These are phyloP conservation scores for Rallus limicola DNA, from an alignment of 2,113 vertebrate genomes.

Conservation along the genomic window DNA sequence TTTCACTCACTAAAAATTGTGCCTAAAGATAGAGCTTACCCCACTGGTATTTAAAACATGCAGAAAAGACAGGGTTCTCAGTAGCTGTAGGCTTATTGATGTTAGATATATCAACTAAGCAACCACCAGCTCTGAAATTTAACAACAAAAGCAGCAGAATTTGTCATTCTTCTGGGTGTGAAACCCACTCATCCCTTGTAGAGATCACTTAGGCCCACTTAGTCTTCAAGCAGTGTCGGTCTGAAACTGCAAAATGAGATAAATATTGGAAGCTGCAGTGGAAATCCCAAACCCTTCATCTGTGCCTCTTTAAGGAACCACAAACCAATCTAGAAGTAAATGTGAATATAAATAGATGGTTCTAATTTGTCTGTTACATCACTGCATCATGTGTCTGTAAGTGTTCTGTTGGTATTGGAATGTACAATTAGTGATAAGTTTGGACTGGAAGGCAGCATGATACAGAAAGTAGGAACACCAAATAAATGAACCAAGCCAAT, in stretches of 20 bases:
- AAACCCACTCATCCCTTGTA: neutral
- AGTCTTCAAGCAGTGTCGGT: neutral
- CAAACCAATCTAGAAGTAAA: neutral
- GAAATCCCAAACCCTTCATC: neutral
- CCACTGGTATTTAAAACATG: neutral
- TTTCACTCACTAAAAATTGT: neutral
- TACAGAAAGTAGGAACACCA: neutral
- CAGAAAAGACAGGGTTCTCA: neutral
- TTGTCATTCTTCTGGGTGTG: neutral
- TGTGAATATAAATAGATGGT: neutral
- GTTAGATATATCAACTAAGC: constrained; percentile 45
- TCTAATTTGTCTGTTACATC: neutral
- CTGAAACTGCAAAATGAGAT: neutral
- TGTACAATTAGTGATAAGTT: neutral
- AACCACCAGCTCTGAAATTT: constrained; percentile 4
- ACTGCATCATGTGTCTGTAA: neutral
- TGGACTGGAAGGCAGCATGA: neutral
- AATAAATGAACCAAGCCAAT: neutral
- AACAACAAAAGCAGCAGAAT: neutral
- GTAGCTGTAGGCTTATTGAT: neutral
- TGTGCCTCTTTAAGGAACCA: neutral
- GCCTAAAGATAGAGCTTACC: neutral
- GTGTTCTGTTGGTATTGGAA: neutral
- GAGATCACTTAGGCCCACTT: neutral
- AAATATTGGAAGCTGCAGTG: neutral